A percentile compares a stretch with the other conserved stretches of the same genome.
Conservation (phyloP, 2,113 vertebrate species). For the Polyodon spathula region DNA sequence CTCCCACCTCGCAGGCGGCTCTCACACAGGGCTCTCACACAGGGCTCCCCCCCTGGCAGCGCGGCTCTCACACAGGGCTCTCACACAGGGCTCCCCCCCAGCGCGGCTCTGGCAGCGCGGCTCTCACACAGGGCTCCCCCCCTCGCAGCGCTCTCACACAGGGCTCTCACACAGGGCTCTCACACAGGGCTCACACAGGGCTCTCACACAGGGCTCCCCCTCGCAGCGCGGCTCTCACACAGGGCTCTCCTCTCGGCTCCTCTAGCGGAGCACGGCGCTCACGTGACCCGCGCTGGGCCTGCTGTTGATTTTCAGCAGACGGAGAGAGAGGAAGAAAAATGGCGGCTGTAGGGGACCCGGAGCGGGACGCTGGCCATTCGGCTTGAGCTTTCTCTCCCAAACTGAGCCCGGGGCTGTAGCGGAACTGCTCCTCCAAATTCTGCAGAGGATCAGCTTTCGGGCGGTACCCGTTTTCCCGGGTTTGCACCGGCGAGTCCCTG, state of each 20-base stretch:
- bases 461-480: conserved; percentile 33
- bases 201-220: too few relatives aligned
- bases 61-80: too few relatives aligned
- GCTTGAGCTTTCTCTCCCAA: conserved; percentile 67
- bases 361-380: conserved; percentile 80
- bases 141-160: too few relatives aligned
- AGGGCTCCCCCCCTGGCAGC: too few relatives aligned
- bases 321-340: conserved; percentile 84
- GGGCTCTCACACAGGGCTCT: too few relatives aligned
- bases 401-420: conserved; percentile 47
- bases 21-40: too few relatives aligned
- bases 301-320: conserved; percentile 75
- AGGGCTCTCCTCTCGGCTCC: conserved; percentile 3
- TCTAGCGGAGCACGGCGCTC: conserved; percentile 44
- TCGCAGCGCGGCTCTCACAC: not conserved
- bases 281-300: conserved; percentile 80
- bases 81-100: too few relatives aligned
- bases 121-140: too few relatives aligned
- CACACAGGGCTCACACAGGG: too few relatives aligned
- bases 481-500: conserved; percentile 29
- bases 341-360: conserved; percentile 77
- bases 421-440: conserved; percentile 27
- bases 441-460: conserved; percentile 22
- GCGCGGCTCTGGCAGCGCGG: too few relatives aligned
- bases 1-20: too few relatives aligned